phyloP scores from a whole-genome alignment of 2,113 vertebrate species.

The Mustela lutreola region DNA sequence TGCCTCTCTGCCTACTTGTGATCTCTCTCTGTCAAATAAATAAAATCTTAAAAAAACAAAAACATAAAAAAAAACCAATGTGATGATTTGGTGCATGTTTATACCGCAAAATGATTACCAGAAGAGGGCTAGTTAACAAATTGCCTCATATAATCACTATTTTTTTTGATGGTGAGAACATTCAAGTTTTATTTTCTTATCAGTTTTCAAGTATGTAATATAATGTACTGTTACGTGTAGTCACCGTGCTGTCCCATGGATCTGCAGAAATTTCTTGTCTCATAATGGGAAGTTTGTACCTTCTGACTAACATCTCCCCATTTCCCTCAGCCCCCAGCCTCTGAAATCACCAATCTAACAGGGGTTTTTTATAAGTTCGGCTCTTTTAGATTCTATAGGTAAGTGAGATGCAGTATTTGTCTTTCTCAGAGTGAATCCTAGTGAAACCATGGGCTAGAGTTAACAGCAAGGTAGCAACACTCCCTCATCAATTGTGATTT shows the following conservation, averaged over 20 bases:
- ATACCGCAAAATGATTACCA: not conserved
- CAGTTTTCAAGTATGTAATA: not conserved
- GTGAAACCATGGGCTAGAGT: not conserved
- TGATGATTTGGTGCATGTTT: not conserved
- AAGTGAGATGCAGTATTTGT: not conserved
- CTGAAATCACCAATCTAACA: not conserved
- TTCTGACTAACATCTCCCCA: not conserved
- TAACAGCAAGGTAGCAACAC: not conserved
- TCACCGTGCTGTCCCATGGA: not conserved
- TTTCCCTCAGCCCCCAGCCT: not conserved
- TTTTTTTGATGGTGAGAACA: not conserved
- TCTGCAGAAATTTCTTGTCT: not conserved
- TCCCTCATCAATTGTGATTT: not conserved
- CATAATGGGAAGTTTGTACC: not conserved
- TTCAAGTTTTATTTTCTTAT: not conserved
- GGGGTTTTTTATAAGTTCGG: not conserved
- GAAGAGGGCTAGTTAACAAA: not conserved
- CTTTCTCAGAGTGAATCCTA: not conserved
- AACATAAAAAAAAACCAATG: too few relatives aligned
- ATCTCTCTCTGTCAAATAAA: too few relatives aligned
- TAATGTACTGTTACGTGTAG: not conserved
- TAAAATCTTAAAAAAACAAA: too few relatives aligned
- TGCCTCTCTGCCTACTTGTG: too few relatives aligned
- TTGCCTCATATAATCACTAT: not conserved
- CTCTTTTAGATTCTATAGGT: not conserved